Base-by-base conservation (phyloP, 2,113 vertebrate genomes). In the Mellivora capensis region DNA sequence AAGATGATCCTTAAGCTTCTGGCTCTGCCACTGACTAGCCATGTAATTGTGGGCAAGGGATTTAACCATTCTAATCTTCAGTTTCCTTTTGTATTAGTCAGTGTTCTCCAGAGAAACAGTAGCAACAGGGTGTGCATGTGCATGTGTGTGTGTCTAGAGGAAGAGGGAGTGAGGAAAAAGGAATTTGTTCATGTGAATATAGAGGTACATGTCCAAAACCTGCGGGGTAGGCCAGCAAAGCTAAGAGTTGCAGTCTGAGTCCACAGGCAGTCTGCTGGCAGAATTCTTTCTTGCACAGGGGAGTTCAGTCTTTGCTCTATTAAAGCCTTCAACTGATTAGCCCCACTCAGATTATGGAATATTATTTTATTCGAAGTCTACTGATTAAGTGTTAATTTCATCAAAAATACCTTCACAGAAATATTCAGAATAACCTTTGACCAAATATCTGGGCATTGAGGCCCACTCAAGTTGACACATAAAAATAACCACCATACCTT, bases 401-500 rank as follows among this genome's bases (percentile, higher is more conserved):
- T 74, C 57, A 91, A 47, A 88, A 52, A 88, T 39, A 72, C 67
- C 39, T 87, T 94, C 31, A 81, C 21, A 59, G 72, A 96, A 79
- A 61, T 87, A 96, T 49, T 21, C 57, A 94, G 49, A 94, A 80
- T 77, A 95, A 72, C 64, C 4, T 86, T 67, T 94, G 27, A 80
- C n/a, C 67, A 86, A 74, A 52, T 67, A 90, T 90, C 82, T 93
- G 27, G 27, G 25, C n/a, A 94, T 39, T 2, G 13, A 64, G 39
- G 57, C 64, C 39, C 20, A 67, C n/a, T 44, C 64, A 96, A 81
- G 21, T 61, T 71, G n/a, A 94, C 3, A 54, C 29, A 89, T 34
- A 77, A 93, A 96, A 84, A 79, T 77, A 93, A 81, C 57, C n/a
- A 54, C 42, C 20, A 77, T 18, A 39, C 14, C 39, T 97, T 93